Evolutionary conservation across 2,113 vertebrate species (phyloP), one percentile per base, ranked within the genome.

Genomic region (Columbina picui): DNA sequence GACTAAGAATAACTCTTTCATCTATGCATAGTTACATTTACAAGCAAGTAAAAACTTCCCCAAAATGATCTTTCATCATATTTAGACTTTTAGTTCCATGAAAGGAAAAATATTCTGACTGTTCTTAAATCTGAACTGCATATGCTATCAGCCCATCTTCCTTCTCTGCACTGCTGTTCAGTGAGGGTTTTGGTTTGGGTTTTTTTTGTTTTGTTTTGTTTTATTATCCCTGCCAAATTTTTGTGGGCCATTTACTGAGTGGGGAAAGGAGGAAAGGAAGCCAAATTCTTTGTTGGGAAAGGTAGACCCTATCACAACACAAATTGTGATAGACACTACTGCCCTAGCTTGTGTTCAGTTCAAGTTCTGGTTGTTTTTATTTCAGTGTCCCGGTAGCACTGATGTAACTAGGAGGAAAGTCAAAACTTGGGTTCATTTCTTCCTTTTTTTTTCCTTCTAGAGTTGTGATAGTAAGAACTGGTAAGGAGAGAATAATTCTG

Each of bases 1-100:
- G 92, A 96, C 95, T 96, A 95, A 91, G 88, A 93, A 82, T 81
- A 93, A 93, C 90, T 94, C 85, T 94, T 93, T 95, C 92, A 89
- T 96, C 85, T 93, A 56, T 60, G 69, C 56, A 17, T 86, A 77
- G 80, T 75, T 96, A 86, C 68, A 8, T 92, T 93, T 90, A 86
- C 59, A 87, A 94, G 88, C 85, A 84, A 93, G 76, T 87, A 60
- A 86, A 94, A 96, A 93, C 79, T 84, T 96, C 68, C 88, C 76
- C 29, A 84, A 96, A 96, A 59, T 75, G 85, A 74, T 83, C 71
- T 84, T 86, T 83, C 83, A 81, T 96, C 87, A 75, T 90, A 71
- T 84, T 88, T 68, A 55, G 76, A 84, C 29, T 86, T 29, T 39
- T 84, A 75, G 43, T 53, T 94, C 96, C 90, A 87, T 94, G 83